Base-by-base conservation (phyloP, 2,888 invertebrate species). In the Tholera decimalis region DNA sequence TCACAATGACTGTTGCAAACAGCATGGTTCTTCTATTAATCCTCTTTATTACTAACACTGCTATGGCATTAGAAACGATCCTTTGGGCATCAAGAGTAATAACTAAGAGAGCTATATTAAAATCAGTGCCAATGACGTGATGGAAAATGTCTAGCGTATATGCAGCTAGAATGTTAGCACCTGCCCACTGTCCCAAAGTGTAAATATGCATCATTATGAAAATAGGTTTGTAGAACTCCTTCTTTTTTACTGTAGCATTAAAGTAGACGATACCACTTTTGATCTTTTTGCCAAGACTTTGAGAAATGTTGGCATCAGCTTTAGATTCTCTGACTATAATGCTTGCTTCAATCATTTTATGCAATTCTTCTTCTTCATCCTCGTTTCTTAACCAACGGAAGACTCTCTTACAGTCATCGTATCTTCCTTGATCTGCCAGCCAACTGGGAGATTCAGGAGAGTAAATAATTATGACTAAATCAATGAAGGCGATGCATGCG, bases 371-470 rank as follows among this genome's bases (percentile, higher is more conserved):
- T 39, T 90, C 88, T 68, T 89, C 88, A 0, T 87, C 86, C 8
- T 88, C 83, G 33, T 96, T 96, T 72, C 97, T 90, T 43, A 96
- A 92, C 92, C 95, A 96, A 24, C 93, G 89, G 26, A 96, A 96
- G 0, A 96, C 92, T 35, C 88, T 85, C 65, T 93, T 91, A 0
- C 96, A 96, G 37, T 96, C 94, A 0, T 93, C 92, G 1, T 92
- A 87, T 15, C 93, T 90, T 0, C 95, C 96, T 69, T 96, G 96
- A 35, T 95, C 93, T 0, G 96, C 92, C 22, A 97, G 82, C 97
- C 97, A 97, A 60, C 94, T 93, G 0, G 97, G 97, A 1, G 97
- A 96, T 86, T 97, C 97, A 0, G 96, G 96, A 0, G 90, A 88
- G 44, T 85, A 87, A 28, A 89, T 78, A 1, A 88, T 85, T 7